These are phyloP conservation scores for Ormia ochracea DNA, from an alignment of 2,888 invertebrate species.

Conservation along the genomic window DNA sequence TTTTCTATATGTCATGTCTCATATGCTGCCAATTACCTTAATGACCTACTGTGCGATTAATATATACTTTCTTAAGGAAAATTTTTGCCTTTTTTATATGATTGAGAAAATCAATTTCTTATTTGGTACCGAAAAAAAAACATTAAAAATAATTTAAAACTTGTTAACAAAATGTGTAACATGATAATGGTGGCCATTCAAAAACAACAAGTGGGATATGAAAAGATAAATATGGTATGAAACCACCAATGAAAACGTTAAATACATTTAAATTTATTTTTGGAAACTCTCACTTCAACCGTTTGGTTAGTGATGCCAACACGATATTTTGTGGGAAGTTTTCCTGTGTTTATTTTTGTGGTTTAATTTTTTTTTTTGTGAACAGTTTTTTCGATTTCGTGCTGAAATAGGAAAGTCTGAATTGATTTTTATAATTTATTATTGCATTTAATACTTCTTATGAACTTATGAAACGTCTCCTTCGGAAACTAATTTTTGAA, in stretches of 20 bases:
- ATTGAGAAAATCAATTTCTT: not conserved
- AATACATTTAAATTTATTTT: conserved; percentile 4
- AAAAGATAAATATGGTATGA: not conserved
- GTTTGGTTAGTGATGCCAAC: not conserved
- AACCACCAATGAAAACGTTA: not conserved
- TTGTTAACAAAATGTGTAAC: not conserved
- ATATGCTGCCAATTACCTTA: not conserved
- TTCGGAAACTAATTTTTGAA: too few relatives aligned
- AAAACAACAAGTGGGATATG: not conserved
- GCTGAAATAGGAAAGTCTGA: too few relatives aligned
- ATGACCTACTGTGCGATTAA: conserved; percentile 39
- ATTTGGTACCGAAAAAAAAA: not conserved
- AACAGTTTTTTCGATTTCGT: too few relatives aligned
- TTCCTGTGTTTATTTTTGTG: too few relatives aligned
- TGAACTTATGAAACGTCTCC: too few relatives aligned
- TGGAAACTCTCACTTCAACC: conserved; percentile 34
- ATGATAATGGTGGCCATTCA: not conserved
- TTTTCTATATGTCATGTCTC: not conserved
- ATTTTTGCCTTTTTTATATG: not conserved
- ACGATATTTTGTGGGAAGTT: too few relatives aligned
- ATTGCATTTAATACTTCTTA: too few relatives aligned
- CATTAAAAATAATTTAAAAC: not conserved
- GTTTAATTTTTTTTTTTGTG: too few relatives aligned
- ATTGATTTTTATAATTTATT: too few relatives aligned
- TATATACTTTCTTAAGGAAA: conserved; percentile 23